Evolutionary conservation across 2,888 invertebrate species (phyloP), one percentile per base, ranked within the genome.

Genomic region (Gnatocerus cornutus): DNA sequence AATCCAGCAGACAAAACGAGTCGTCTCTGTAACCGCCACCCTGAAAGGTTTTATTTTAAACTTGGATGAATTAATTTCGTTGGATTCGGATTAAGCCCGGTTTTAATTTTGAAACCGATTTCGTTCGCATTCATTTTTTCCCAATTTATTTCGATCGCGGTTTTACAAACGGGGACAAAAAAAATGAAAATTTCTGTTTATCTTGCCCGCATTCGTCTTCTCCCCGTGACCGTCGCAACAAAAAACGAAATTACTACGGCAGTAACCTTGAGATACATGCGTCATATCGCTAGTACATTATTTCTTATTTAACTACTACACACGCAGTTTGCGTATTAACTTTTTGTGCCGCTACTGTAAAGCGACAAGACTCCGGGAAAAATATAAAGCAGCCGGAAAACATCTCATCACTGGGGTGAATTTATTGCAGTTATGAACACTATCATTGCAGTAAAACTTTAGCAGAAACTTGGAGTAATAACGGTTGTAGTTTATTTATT

Each of bases 361-460:
- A 37, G 16, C 30, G 21, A 21, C 58, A 27, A 50, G 13, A 48
- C 3, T 39, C 12, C 39, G 8, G 12, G 41, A 37, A 55, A 63
- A 52, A 30, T 53, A 55, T 52, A 39, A 45, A 58, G 39, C 29
- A 13, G 39, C 46, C 33, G 39, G 58, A 48, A 66, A 66, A 66
- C 48, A 27, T 37, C 56, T 66, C 65, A 58, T 55, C 56, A 56
- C 65, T n/a, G 46, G 29, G 16, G 46, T 33, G 39, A 50, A 66
- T 66, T 66, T 66, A 66, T 66, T 30, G 50, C 43, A 10, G 62
- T 50, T 62, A 62, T 62, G 62, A 62, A 53, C 65, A 58, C 56
- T 66, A 66, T 66, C 50, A 33, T 48, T 46, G 65, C 56, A 50
- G 48, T 46, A 56, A 66, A 66, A 66, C 56, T 66, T 56, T 66